Conservation (phyloP, 2,797 vertebrate genomes). For the Sebastes nivosus region DNA sequence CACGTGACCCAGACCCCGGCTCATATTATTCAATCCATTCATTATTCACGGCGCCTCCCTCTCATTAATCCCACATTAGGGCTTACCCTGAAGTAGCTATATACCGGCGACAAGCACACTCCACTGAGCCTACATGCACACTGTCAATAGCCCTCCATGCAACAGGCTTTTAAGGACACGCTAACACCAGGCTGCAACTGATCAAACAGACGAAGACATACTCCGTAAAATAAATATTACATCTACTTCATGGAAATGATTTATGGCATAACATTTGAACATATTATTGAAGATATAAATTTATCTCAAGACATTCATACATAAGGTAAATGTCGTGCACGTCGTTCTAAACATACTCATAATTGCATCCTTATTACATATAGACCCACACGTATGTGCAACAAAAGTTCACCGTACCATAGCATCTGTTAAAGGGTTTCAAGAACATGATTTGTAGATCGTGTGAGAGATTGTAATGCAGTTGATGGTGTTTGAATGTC, state of each 20-base stretch:
- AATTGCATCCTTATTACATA: background rate
- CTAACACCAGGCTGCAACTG: background rate
- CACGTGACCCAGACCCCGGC: constrained; percentile 50
- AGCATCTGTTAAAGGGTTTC: background rate
- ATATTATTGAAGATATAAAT: background rate
- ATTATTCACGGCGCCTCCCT: constrained; percentile 65
- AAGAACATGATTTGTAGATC: background rate
- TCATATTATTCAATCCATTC: constrained; percentile 55
- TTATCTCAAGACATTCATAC: background rate
- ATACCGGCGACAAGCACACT: constrained; percentile 44
- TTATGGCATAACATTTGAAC: background rate
- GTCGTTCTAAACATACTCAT: background rate
- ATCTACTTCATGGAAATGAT: background rate
- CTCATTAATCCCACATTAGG: constrained; percentile 62
- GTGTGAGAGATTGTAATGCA: background rate
- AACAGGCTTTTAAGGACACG: constrained; percentile 7
- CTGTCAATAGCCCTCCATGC: constrained; percentile 11
- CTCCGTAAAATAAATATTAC: background rate
- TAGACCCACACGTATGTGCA: background rate
- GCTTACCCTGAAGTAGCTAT: constrained; percentile 46
- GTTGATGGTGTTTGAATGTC: background rate
- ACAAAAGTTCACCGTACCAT: background rate
- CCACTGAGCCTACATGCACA: constrained; percentile 40
- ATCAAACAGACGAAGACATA: too few relatives aligned
- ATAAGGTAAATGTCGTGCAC: background rate